Evolutionary conservation across 2,888 invertebrate species (phyloP), one percentile per base, ranked within the genome.

Genomic region (Megastigmus dorsalis): DNA sequence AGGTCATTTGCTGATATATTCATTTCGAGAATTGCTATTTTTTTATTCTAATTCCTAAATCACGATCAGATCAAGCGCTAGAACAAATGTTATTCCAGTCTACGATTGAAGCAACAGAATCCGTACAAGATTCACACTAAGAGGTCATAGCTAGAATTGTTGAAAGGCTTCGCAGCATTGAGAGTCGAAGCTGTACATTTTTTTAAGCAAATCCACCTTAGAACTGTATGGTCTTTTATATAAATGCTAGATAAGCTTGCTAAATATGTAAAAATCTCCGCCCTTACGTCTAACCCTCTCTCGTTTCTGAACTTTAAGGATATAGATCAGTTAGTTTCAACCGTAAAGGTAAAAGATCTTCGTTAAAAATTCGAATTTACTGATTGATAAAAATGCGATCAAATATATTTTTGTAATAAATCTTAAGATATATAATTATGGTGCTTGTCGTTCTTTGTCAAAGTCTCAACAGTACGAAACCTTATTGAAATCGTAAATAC

Each of bases 81-180:
- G 26, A 28, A 30, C 41, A 41, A 38, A 65, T 20, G 15, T 15
- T 59, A 28, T 18, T 48, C n/a, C 26, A 36, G 26, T 45, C 9
- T 45, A 41, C 23, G 28, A 45, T 48, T 45, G 45, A 30, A 75
- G 20, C 20, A 63, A 60, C 55, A 60, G 69, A 69, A 69, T 66
- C 63, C 60, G 48, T 69, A 73, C 41, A 60, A 71, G 15, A 26
- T 9, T 36, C 13, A 15, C 38, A 59, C n/a, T 20, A 50, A 65
- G 28, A 68, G 43, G 72, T 63, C 68, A 62, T 18, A 66, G 26
- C 43, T 69, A 55, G 43, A 60, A 30, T 36, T 26, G 28, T 20
- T 1, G 20, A 73, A 68, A 48, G 69, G 73, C 62, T 76, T 69
- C 69, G n/a, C n/a, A 28, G 48, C n/a, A 54, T 52, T 26, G 54